Evolutionary conservation across 2,797 vertebrate genomes (phyloP), one percentile per base, ranked within the genome.

Genomic region (Scolopax rusticola): DNA sequence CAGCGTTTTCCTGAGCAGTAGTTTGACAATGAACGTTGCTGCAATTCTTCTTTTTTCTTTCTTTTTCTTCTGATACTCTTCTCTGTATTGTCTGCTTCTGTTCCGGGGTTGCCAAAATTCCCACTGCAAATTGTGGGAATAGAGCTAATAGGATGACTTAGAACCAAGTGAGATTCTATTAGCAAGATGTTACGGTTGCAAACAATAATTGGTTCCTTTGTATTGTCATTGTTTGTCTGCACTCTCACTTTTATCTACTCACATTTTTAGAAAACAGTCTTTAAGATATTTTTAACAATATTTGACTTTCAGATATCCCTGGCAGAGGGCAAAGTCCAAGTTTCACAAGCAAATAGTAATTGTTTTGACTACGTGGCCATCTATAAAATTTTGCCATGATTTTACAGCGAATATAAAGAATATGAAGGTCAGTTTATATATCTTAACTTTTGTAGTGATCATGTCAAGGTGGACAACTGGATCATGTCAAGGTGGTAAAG

Each of bases 261-360:
- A 59, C 27, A n/a, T 56, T 41, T 90, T 89, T 77, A 80, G 65
- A 68, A 84, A 87, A 43, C 15, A 30, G 3, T 41, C 30, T 79
- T 79, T 50, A 74, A 70, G 30, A 5, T 64, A 45, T 40, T 79
- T 90, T 80, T 45, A 89, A 33, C 59, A 84, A 67, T 57, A 63
- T 16, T 47, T 77, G 71, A 85, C 64, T 80, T 87, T 76, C 75
- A 89, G 74, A 38, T 90, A 63, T 43, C 70, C 53, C 17, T 68
- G 67, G 36, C 45, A 70, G 71, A 74, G 25, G 41, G 15, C n/a
- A 28, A 65, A 67, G 47, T 59, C 28, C 21, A 63, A 81, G 33
- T 83, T 90, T 77, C 68, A 68, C 53, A 71, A 77, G 64, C 41
- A 85, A 60, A 12, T 57, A 40, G 18, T 77, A 84, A 40, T 68